Base-by-base conservation (phyloP, 2,888 invertebrate species). In the Andrena fulva region DNA sequence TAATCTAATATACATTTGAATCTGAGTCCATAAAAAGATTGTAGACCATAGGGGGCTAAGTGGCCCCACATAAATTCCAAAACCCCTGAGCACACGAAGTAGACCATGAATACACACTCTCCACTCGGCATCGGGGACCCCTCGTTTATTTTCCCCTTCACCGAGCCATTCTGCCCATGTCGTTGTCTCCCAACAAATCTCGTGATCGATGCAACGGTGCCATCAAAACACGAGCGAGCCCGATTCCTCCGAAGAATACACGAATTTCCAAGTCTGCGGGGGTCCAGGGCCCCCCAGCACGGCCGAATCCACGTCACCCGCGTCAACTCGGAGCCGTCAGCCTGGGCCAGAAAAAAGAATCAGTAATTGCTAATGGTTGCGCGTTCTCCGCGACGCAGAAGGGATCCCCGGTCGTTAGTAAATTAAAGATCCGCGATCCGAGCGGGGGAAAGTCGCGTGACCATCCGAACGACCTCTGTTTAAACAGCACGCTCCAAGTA, bases 101-200 rank as follows among this genome's bases (percentile, higher is more conserved):
- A 68, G 56, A 56, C 69, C 69, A 31, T 59, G 59, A 59, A 70
- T 59, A 59, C 35, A 42, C 69, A 27, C 42, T 62, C 33, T 33
- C 16, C 42, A 16, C 42, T 69, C 56, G 29, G 20, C 59, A 70
- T 29, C 33, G 1, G 12, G n/a, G 24, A 33, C 16, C 50, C 79
- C 72, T 60, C 66, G 33, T 42, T 52, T 42, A 16, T 42, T 42
- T 54, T 79, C 80, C 66, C 72, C 71, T 35, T 33, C 27, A 24
- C 20, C 50, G 50, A 62, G 33, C 71, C 66, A 66, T 48, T 52
- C 78, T 62, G 62, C 24, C 54, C 29, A 56, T 33, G 35, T 66
- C 56, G 56, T 59, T 77, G 80, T 78, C 78, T 78, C n/a, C 66
- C 59, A 52, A 78, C 80, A 66, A 80, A 78, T 78, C 80, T 79